Conservation (phyloP, 2,797 vertebrate species). For the Steatocranus sp. region DNA sequence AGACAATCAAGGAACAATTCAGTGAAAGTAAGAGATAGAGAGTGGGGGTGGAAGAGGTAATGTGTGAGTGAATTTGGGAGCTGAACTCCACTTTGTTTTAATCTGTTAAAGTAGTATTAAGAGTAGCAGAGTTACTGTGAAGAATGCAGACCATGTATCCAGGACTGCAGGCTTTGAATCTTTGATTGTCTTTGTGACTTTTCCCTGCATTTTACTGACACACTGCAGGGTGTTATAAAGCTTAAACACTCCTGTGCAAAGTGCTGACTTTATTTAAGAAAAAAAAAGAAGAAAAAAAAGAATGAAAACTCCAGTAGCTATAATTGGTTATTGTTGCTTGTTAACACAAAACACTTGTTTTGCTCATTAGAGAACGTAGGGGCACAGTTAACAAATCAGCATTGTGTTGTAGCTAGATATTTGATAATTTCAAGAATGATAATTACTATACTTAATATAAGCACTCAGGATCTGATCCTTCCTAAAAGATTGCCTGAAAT, state of each 20-base stretch:
- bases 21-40: slow-evolving; percentile 1
- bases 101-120: slow-evolving; percentile 3
- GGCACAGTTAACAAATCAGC: background rate
- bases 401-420: background rate
- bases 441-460: background rate
- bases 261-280: background rate
- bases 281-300: background rate
- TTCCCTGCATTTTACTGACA: background rate
- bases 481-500: background rate
- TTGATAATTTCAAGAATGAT: background rate
- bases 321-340: background rate
- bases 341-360: background rate
- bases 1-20: slow-evolving; percentile 54
- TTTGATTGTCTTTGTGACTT: background rate
- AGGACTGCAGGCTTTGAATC: background rate
- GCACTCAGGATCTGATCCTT: background rate
- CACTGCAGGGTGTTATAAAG: background rate
- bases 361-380: background rate
- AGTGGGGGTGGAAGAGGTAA: slow-evolving; percentile 7
- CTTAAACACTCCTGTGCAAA: background rate
- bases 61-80: slow-evolving; percentile 12
- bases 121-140: background rate
- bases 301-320: background rate
- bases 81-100: slow-evolving; percentile 29
- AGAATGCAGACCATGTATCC: background rate